Evolutionary conservation across 2,888 invertebrate species (phyloP), one percentile per base, ranked within the genome.

Genomic region (Lacanobia oleracea): DNA sequence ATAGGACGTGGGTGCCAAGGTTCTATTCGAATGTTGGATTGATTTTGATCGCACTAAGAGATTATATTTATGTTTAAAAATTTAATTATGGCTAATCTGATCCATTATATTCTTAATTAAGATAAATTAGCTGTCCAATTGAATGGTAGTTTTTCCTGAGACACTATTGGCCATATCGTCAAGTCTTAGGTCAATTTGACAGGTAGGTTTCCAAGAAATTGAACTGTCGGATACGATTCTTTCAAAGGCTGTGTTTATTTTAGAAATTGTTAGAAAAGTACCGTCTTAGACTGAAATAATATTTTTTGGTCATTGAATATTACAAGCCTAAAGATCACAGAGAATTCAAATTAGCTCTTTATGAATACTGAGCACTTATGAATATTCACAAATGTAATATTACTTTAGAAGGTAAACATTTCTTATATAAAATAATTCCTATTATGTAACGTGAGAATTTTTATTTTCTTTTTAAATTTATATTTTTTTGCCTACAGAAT

Each of bases 1-100:
- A 80, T 67, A 37, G 50, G 37, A 64, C 27, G 83, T 83, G 70
- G 79, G 78, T 73, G 67, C 64, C 78, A 83, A 83, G 77, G 82
- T 54, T 75, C 50, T 67, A 60, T 67, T 67, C 6, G 57, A 82
- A 72, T 73, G 68, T 61, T 67, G 45, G 9, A 62, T 63, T 63
- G 57, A 16, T 61, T 79, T 45, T 68, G 61, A 74, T 79, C 43
- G 33, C 33, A 40, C 48, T 45, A 40, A 16, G n/a, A 54, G 51
- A 54, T 53, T 53, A 59, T 40, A 59, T 59, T 33, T 10, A 57
- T 21, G 27, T 53, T 68, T 51, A 21, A 23, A 16, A 12, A 56
- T 71, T 37, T 18, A 70, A 59, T 48, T 10, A 21, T 27, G 4
- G 21, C 18, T 40, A 59, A 59, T 76, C 57, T 60, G 62, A 70